Conservation (phyloP, 2,113 vertebrate species). For the Boulengerochromis microlepis region DNA sequence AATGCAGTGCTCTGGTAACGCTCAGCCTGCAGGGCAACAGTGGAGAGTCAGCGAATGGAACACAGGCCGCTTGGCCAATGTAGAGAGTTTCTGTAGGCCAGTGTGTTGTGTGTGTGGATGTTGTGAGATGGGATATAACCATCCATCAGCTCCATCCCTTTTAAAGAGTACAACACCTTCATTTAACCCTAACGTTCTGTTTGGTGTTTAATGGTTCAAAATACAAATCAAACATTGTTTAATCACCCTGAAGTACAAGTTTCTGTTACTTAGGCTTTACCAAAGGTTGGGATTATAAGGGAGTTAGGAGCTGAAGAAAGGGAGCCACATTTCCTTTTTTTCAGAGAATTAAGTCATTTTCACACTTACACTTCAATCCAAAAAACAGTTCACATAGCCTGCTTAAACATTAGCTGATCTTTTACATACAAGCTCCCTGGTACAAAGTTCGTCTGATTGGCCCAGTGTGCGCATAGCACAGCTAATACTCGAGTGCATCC, state of each 20-base stretch:
- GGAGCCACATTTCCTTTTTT: not conserved
- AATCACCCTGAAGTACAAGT: not conserved
- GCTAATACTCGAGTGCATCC: not conserved
- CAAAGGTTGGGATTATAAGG: not conserved
- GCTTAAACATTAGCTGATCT: not conserved
- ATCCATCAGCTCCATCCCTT: not conserved
- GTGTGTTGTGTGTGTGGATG: constrained; percentile 18
- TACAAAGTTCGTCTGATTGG: not conserved
- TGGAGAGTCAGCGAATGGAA: constrained; percentile 32
- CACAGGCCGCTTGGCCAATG: constrained; percentile 32
- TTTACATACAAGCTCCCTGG: not conserved
- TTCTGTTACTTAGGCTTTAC: not conserved
- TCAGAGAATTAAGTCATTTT: not conserved
- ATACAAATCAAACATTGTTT: not conserved
- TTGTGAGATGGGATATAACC: constrained; percentile 32
- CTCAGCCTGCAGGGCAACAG: constrained; percentile 52
- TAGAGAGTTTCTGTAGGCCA: constrained; percentile 14
- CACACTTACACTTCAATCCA: not conserved
- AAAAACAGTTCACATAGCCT: not conserved
- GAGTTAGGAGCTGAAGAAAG: not conserved
- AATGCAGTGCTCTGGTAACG: constrained; percentile 55
- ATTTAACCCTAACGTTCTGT: not conserved
- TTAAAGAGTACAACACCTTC: not conserved
- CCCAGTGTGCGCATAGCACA: not conserved
- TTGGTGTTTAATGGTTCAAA: not conserved